A percentile compares a stretch with the other conserved stretches of the same genome.
Evolutionary conservation across 2,797 vertebrate genomes (phyloP).

Genomic region (Pelochelys cantorii): DNA sequence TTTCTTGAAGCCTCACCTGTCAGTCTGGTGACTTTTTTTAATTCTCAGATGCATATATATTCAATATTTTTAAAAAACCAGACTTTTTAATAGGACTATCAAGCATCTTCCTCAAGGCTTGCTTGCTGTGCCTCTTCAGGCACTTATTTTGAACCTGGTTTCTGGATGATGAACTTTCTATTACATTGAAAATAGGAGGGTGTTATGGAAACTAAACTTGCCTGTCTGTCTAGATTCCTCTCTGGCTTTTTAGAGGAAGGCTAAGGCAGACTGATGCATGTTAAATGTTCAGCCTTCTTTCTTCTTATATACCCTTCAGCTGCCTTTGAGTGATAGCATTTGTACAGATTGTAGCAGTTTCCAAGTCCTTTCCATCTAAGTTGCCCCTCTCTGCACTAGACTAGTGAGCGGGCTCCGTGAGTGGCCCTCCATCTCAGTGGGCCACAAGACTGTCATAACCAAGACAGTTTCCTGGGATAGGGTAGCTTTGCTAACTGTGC

Average conservation of each 20-base stretch:
- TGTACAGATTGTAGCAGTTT: constrained; percentile 25
- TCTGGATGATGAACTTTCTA: constrained; percentile 17
- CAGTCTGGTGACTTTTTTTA: background rate
- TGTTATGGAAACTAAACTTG: background rate
- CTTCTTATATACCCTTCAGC: constrained; percentile 18
- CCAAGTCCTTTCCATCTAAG: too few species aligned
- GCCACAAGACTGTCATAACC: too few species aligned
- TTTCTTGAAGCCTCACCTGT: background rate
- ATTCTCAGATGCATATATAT: background rate
- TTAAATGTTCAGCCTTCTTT: background rate
- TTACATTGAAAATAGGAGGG: background rate
- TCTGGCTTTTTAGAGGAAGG: background rate
- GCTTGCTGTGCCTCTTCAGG: background rate
- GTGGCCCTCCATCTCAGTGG: too few species aligned
- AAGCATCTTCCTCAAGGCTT: background rate
- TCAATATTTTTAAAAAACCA: background rate
- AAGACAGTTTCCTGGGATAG: too few species aligned
- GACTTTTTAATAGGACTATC: background rate
- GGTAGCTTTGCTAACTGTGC: too few species aligned
- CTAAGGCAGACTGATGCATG: constrained; percentile 21
- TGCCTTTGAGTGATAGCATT: constrained; percentile 57
- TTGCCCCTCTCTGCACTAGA: too few species aligned
- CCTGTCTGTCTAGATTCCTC: background rate
- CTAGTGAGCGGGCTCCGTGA: too few species aligned
- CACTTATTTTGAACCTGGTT: background rate